Evolutionary conservation across 2,888 invertebrate species (phyloP), one percentile per base, ranked within the genome.

Genomic region (Cephalotes varians): DNA sequence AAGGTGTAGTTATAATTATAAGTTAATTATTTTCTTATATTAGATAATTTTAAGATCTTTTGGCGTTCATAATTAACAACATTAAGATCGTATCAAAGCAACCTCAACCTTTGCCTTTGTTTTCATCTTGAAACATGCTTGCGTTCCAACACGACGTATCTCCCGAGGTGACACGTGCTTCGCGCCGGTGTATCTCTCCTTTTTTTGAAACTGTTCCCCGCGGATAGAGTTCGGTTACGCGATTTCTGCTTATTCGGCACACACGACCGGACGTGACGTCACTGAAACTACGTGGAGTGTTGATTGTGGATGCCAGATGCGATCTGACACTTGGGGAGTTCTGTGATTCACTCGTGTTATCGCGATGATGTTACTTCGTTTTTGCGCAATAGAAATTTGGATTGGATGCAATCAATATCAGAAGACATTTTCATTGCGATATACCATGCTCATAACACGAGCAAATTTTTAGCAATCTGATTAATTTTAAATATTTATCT

Each of bases 191-290:
- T 81, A 80, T 85, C 81, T 69, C 72, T 84, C 58, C 62, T 79
- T 83, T 90, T 89, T 90, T 83, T 80, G 81, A 89, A 90, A 89
- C 84, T 80, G 83, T 83, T 87, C 67, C 71, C 77, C 49, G 77
- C 40, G 74, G 89, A 90, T 85, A 86, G 90, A 85, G 85, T 90
- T 86, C 79, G 90, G 86, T 91, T 91, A 91, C 88, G 82, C 84
- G 83, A 74, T 91, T 92, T 92, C 87, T 90, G 92, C 92, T 91
- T 90, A 90, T 92, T 92, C 89, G 87, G 88, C 93, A 87, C 56
- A 69, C 85, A 82, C 85, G 87, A 81, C 92, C 92, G 93, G 93
- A 93, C 91, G 91, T 93, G 90, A 91, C 92, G 92, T 92, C 92
- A 92, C 84, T 83, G 87, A 84, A 81, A 82, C 80, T 84, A 73